Conservation (phyloP, 2,888 invertebrate species). For the Cosmorhoe ocellata region DNA sequence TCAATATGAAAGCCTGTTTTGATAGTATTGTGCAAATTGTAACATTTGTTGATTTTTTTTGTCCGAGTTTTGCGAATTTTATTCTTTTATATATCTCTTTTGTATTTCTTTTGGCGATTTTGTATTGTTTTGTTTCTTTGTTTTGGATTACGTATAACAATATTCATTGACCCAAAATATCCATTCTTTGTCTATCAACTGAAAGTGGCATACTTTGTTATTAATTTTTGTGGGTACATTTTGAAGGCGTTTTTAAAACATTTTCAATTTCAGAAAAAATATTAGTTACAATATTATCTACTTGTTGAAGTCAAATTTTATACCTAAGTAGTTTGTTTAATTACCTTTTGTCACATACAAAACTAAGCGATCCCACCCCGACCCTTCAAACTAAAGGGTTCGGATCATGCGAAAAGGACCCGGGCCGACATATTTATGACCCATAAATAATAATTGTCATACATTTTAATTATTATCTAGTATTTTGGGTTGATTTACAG, state of each 20-base stretch:
- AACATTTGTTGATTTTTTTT: slow-evolving; percentile 38
- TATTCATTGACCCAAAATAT: too few species aligned
- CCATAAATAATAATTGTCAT: slow-evolving; percentile 65
- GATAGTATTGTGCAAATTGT: slow-evolving; percentile 47
- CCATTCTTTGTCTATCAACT: too few species aligned
- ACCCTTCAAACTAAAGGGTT: slow-evolving; percentile 22
- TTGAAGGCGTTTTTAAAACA: too few species aligned
- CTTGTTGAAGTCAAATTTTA: too few species aligned
- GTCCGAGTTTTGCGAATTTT: slow-evolving; percentile 33
- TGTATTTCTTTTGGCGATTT: slow-evolving; percentile 25
- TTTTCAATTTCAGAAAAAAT: too few species aligned
- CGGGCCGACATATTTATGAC: slow-evolving; percentile 64
- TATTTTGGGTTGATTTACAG: slow-evolving; percentile 52
- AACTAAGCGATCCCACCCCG: slow-evolving; percentile 10
- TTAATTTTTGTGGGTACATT: too few species aligned
- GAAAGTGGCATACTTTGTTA: too few species aligned
- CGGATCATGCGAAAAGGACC: slow-evolving; percentile 37
- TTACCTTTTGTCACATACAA: slow-evolving; percentile 13
- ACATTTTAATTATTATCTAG: slow-evolving; percentile 68
- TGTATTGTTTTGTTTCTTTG: slow-evolving; percentile 4
- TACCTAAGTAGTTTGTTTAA: not conserved
- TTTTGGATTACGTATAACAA: too few species aligned
- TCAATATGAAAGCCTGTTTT: slow-evolving; percentile 37
- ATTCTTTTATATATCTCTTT: too few species aligned
- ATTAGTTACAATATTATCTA: too few species aligned